phyloP scores from a whole-genome alignment of 2,797 vertebrate species.

The Salmo trutta region DNA sequence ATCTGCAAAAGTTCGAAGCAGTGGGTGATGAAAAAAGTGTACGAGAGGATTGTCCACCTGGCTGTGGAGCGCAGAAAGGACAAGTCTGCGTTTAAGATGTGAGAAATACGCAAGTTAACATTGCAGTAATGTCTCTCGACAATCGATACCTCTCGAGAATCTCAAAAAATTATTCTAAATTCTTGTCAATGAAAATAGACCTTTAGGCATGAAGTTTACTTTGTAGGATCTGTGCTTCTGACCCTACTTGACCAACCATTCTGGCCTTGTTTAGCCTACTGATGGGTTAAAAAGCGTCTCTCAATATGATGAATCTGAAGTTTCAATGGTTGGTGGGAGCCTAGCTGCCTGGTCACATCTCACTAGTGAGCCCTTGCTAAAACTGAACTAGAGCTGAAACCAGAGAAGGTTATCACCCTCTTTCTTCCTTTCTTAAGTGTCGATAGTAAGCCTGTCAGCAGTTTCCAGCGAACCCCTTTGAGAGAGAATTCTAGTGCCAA shows the following conservation, averaged over 20 bases:
- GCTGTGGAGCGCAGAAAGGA: no score
- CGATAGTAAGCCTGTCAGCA: constrained; percentile 36
- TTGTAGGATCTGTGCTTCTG: neutral
- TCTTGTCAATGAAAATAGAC: neutral
- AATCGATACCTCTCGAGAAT: no score
- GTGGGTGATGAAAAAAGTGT: no score
- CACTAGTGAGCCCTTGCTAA: neutral
- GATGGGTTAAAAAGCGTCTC: neutral
- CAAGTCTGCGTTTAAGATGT: no score
- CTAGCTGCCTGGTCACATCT: neutral
- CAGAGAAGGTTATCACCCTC: constrained; percentile 19
- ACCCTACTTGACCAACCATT: neutral
- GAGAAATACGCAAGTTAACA: no score
- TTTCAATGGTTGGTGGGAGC: neutral
- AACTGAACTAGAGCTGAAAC: constrained; percentile 17
- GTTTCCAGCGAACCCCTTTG: constrained; percentile 25
- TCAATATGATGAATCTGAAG: neutral
- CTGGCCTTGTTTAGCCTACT: neutral
- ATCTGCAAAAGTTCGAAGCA: no score
- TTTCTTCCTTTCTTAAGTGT: constrained; percentile 17
- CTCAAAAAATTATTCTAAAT: no score
- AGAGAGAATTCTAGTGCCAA: constrained; percentile 43
- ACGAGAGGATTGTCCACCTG: no score
- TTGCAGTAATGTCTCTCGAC: no score
- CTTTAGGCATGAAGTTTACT: neutral